These are phyloP conservation scores for Lycia hirtaria DNA, from an alignment of 2,888 invertebrate species.

Conservation along the genomic window DNA sequence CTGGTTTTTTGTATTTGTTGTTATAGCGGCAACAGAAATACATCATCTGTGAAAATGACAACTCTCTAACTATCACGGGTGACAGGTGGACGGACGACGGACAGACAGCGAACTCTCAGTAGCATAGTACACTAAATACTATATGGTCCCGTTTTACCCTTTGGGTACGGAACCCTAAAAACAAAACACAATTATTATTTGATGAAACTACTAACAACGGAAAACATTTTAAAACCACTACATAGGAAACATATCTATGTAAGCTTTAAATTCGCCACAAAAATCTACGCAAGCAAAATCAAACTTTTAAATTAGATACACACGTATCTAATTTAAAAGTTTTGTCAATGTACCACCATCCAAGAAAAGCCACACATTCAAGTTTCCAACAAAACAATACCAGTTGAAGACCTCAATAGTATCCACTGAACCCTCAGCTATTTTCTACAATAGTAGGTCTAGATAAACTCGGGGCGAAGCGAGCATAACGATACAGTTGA, in stretches of 20 bases:
- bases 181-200: too few species aligned
- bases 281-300: neutral
- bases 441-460: conserved; percentile 35
- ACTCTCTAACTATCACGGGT: too few species aligned
- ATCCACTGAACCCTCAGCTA: conserved; percentile 17
- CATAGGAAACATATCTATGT: neutral
- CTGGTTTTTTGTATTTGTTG: too few species aligned
- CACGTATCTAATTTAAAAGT: conserved; percentile 11
- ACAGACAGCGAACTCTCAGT: too few species aligned
- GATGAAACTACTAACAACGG: too few species aligned
- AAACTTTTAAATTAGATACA: conserved; percentile 18
- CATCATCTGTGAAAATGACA: too few species aligned
- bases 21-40: too few species aligned
- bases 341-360: conserved; percentile 4
- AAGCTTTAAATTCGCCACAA: neutral
- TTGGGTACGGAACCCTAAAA: too few species aligned
- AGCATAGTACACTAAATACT: too few species aligned
- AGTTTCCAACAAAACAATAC: conserved; percentile 14
- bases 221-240: neutral
- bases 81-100: too few species aligned
- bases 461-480: conserved; percentile 29
- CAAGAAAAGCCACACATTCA: neutral
- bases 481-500: conserved; percentile 34
- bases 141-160: too few species aligned
- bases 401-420: conserved; percentile 12